A percentile compares a stretch with the other conserved stretches of the same genome.
phyloP scores from a whole-genome alignment of 2,113 vertebrate species.

The Origma solitaria region DNA sequence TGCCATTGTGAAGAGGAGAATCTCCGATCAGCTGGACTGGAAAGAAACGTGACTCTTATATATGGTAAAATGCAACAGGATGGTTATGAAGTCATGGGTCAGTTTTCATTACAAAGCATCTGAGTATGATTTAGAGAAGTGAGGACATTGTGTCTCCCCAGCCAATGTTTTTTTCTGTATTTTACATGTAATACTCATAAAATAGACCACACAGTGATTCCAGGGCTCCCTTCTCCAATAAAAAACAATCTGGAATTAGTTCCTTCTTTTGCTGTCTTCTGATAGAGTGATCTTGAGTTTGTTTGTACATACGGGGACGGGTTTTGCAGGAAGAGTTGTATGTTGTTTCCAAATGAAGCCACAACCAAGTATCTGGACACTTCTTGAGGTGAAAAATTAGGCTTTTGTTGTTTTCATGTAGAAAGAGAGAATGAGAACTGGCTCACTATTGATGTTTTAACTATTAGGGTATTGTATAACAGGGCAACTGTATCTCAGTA shows the following conservation, averaged over 20 bases:
- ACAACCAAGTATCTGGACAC: background rate
- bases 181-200: background rate
- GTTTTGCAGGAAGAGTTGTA: background rate
- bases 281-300: background rate
- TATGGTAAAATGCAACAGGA: background rate
- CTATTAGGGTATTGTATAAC: background rate
- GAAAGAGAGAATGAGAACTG: background rate
- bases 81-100: background rate
- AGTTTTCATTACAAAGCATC: background rate
- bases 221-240: background rate
- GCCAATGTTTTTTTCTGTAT: background rate
- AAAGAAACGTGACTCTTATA: background rate
- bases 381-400: background rate
- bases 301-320: background rate
- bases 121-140: background rate
- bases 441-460: background rate
- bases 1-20: background rate
- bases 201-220: background rate
- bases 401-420: background rate
- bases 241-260: background rate
- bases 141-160: background rate
- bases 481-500: fast-evolving
- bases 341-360: background rate
- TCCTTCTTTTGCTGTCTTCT: background rate
- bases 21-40: background rate